Conservation (phyloP, 1,140 invertebrate species). For the Aphidius gifuensis region DNA sequence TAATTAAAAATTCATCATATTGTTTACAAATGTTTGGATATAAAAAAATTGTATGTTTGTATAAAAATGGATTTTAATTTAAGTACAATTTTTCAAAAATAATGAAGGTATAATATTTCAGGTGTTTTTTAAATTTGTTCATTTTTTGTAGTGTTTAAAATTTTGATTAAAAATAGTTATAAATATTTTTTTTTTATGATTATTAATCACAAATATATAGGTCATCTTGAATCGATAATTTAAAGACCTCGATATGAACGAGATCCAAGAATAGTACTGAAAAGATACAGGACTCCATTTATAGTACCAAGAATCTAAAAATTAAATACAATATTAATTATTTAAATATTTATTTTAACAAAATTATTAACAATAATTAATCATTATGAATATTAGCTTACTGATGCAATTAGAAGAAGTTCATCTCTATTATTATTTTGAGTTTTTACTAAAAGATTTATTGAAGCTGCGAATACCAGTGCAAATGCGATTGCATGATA, state of each 20-base stretch:
- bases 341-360: not conserved
- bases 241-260: conserved; percentile 68
- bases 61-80: too few species aligned
- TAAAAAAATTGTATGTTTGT: too few species aligned
- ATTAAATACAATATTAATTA: conserved; percentile 32
- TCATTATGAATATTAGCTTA: conserved; percentile 46
- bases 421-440: conserved; percentile 57
- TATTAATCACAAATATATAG: too few species aligned
- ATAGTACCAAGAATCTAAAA: conserved; percentile 71
- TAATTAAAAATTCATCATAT: too few species aligned
- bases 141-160: too few species aligned
- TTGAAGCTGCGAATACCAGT: conserved; percentile 65
- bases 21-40: too few species aligned
- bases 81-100: too few species aligned
- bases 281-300: conserved; percentile 66
- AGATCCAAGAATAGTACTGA: conserved; percentile 72
- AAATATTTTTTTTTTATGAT: too few species aligned
- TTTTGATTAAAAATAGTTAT: too few species aligned
- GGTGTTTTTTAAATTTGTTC: too few species aligned
- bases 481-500: conserved; percentile 72
- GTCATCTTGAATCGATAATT: conserved; percentile 25
- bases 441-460: conserved; percentile 63
- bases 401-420: conserved; percentile 63
- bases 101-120: too few species aligned
- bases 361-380: too few species aligned